Evolutionary conservation across 2,888 invertebrate genomes (phyloP), one percentile per base, ranked within the genome.

Genomic region (Morpho helenor): DNA sequence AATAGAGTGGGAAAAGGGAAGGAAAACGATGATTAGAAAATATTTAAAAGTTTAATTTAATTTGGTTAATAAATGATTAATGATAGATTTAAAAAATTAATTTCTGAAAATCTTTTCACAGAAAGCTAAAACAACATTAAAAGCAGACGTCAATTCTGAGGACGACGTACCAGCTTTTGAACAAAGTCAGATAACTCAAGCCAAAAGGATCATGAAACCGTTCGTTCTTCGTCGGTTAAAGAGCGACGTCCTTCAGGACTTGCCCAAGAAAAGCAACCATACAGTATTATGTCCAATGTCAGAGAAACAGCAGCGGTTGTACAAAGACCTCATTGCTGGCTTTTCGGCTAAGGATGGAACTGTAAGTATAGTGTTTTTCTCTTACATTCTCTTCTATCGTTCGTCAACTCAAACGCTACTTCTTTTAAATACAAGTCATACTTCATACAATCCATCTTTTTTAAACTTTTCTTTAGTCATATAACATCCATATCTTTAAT

Each of bases 161-260:
- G 93, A 94, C 7, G 93, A 93, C 43, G 80, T 92, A 22, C 95
- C 95, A 0, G 86, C 94, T n/a, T 99, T 98, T 82, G 98, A 98
- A 77, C 93, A 94, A 75, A 95, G 96, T 58, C 96, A 98, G 80
- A 96, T 99, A 48, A 94, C 94, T 9, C 96, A 98, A 73, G 99
- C 99, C 0, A 98, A 99, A 78, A 92, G 95, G 52, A 98, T 99
- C 67, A 98, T 99, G 96, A 96, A 96, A 78, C 99, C 99, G 0
- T 99, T 99, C 80, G 94, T 99, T 3, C 90, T 99, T 49, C 91
- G 99, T 10, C 91, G 99, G 59, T 87, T 98, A 50, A 99, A 99
- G 82, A 86, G 92, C 23, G 97, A 98, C 69, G 98, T 98, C 0
- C 90, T 97, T 0, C 93, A 94, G 59, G 96, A 97, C 81, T 84